Base-by-base conservation (phyloP, 2,113 vertebrate genomes). In the Arenaria interpres region DNA sequence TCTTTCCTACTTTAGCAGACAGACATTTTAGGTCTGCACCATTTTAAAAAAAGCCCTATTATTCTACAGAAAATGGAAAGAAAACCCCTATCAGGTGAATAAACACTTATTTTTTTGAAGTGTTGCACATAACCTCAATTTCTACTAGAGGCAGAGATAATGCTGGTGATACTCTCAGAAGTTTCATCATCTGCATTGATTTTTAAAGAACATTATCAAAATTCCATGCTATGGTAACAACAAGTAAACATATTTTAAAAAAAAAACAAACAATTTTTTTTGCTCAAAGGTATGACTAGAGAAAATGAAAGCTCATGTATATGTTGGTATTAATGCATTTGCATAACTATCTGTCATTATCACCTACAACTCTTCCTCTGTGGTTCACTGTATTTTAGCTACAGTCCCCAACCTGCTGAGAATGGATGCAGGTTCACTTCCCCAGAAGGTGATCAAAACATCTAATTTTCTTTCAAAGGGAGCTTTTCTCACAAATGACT, bases 401-500 rank as follows among this genome's bases (percentile, higher is more conserved):
- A n/a, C 37, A 88, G 56, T 62, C 82, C 30, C 27, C 8, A 79
- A 16, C 30, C 28, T 86, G 78, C 37, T 63, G 60, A 76, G 57
- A 54, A 83, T 23, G 54, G 23, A 82, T 72, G 14, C 37, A 50
- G 32, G 78, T 51, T 76, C 24, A 41, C 39, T 63, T 95, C 68
- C 64, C 71, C 39, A 51, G 59, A 23, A 79, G 53, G 80, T 82
- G 48, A 93, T 56, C 64, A 69, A 88, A 97, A 87, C 19, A 73
- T 33, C 54, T 90, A 28, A 43, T 96, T 97, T 96, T 88, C 53
- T 91, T 95, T 64, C 67, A 82, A 27, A 41, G 17, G 51, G 35
- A 82, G 23, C 37, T 93, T 74, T 96, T 93, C 60, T 89, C 74
- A 97, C 75, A 92, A 96, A 87, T 89, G 60, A 76, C 30, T 95